Evolutionary conservation across 1,140 invertebrate species (phyloP).

Genomic region (Scaptodrosophila lebanonensis): DNA sequence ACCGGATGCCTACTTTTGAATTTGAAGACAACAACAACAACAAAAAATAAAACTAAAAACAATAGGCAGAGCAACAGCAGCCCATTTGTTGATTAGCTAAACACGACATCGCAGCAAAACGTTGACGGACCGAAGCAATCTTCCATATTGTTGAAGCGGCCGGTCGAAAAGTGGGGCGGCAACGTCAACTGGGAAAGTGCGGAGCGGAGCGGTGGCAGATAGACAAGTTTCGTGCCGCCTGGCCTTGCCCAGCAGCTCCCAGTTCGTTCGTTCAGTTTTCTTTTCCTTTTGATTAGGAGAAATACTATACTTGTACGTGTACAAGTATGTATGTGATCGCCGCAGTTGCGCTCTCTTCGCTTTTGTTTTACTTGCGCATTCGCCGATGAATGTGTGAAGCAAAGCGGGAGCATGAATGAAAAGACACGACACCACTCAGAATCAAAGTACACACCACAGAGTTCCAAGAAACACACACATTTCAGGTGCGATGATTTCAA

Average conservation of each 20-base stretch:
- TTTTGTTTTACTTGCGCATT: conserved; percentile 22
- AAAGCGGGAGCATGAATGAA: conserved; percentile 68
- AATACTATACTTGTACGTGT: too few species aligned
- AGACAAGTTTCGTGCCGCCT: too few species aligned
- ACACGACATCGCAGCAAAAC: too few species aligned
- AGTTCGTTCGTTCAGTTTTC: conserved; percentile 2
- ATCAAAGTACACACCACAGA: conserved; percentile 70
- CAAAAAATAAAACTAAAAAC: conserved; percentile 5
- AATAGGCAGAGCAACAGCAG: conserved; percentile 2
- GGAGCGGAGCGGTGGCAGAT: too few species aligned
- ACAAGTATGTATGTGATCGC: too few species aligned
- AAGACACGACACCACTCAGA: conserved; percentile 54
- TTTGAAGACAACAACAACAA: conserved; percentile 24
- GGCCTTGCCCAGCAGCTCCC: too few species aligned
- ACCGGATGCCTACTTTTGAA: conserved; percentile 1
- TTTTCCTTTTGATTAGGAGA: conserved; percentile 15
- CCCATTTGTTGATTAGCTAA: conserved; percentile 24
- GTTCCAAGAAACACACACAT: conserved; percentile 31
- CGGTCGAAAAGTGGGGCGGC: too few species aligned
- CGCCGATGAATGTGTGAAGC: conserved; percentile 44
- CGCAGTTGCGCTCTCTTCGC: conserved; percentile 11
- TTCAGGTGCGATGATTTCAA: conserved; percentile 15
- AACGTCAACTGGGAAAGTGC: too few species aligned
- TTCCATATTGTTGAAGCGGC: too few species aligned
- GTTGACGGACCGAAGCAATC: too few species aligned